Conservation (phyloP, 1,140 invertebrate genomes). For the Sipha flava region DNA sequence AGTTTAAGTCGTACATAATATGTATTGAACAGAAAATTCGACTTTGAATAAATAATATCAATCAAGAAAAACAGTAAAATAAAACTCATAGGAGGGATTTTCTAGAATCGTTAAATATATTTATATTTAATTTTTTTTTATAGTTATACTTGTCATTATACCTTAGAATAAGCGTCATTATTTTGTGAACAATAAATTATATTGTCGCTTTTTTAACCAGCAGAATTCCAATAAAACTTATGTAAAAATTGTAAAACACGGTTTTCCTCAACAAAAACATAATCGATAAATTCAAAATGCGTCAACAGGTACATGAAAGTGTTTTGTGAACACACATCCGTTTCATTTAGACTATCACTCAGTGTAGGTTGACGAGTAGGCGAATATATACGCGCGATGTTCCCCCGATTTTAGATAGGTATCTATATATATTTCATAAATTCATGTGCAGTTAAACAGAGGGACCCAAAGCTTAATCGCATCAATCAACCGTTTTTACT, state of each 20-base stretch:
- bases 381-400: neutral
- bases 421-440: neutral
- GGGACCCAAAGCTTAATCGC: constrained; percentile 9
- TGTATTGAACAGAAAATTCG: no score
- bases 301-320: neutral
- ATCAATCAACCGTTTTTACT: constrained; percentile 1
- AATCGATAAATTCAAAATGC: neutral
- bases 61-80: no score
- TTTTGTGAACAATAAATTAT: neutral
- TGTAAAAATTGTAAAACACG: neutral
- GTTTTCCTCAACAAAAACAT: neutral
- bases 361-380: constrained; percentile 22
- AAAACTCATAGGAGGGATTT: no score
- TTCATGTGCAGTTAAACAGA: neutral
- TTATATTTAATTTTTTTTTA: no score
- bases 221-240: neutral
- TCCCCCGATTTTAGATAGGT: constrained; percentile 8
- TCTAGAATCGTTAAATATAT: no score
- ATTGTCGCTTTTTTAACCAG: no score
- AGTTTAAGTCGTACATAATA: no score
- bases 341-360: constrained; percentile 6
- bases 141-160: no score
- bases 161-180: no score
- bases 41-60: no score
- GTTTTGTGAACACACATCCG: constrained; percentile 5